Evolutionary conservation across 2,113 vertebrate species (phyloP).

Genomic region (Alethe castanea): DNA sequence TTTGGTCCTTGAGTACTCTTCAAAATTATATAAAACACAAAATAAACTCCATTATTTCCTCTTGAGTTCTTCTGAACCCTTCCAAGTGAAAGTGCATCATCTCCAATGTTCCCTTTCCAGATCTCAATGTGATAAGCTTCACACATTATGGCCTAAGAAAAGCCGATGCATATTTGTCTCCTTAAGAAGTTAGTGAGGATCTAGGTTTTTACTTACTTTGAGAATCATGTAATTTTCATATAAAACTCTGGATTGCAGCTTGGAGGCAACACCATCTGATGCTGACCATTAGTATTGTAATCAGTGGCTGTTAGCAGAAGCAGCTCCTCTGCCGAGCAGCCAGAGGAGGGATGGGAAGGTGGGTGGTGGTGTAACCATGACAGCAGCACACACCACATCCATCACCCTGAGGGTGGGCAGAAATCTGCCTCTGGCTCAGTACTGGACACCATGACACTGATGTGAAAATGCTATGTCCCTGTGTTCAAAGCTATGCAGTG

Average conservation of each 20-base stretch:
- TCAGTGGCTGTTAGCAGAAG: background rate
- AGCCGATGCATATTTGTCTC: background rate
- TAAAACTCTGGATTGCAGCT: background rate
- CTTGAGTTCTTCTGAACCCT: background rate
- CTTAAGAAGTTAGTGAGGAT: background rate
- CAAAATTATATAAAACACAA: background rate
- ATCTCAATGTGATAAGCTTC: background rate
- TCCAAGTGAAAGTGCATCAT: background rate
- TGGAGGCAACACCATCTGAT: background rate
- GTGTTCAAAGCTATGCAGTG: background rate
- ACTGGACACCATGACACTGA: background rate
- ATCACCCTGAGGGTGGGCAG: background rate
- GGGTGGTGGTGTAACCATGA: background rate
- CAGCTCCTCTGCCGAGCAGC: background rate
- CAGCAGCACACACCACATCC: background rate
- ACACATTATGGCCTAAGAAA: background rate
- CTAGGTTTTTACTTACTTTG: background rate
- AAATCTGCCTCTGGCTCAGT: background rate
- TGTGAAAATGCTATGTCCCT: background rate
- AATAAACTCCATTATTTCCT: background rate
- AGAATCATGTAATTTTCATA: background rate
- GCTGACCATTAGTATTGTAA: background rate
- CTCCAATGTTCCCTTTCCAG: background rate
- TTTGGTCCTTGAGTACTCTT: background rate
- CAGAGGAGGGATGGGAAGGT: background rate